Evolutionary conservation across 2,113 vertebrate genomes (phyloP), one percentile per base, ranked within the genome.

Genomic region (Eptesicus fuscus): DNA sequence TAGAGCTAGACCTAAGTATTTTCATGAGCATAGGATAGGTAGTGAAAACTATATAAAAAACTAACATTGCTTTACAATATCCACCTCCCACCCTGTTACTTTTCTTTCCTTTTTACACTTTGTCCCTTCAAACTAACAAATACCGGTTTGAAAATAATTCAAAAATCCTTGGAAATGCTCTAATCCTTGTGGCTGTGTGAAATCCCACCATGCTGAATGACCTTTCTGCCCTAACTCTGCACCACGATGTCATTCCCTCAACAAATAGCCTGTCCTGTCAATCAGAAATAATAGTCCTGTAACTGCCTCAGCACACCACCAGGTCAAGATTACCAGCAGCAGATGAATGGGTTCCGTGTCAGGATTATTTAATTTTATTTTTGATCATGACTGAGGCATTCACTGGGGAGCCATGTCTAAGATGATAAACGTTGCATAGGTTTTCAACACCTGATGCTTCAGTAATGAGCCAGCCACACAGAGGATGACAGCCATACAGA

Each of bases 261-360:
- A 89, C 92, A 95, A 97, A 91, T 85, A 97, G 87, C 88, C 25
- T 47, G 83, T 95, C 96, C 91, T 69, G 83, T 95, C 95, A 96
- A 32, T 96, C 96, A 92, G 84, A 94, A 94, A 97, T 89, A 95
- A 91, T 84, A 86, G 83, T n/a, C 83, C 51, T 9, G 47, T 23
- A 90, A 77, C 25, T 42, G 83, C 40, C 80, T 59, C 16, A 22
- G 83, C 51, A 30, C 56, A 44, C 37, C 2, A 61, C 78, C 85
- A 85, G 77, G 83, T 76, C 91, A 89, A 83, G 59, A 86, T 49
- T 44, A 76, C 74, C 65, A 92, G 89, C 4, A 35, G 5, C 71
- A 87, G 44, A 65, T 22, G 47, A 94, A 93, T 69, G 67, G 83
- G 91, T 93, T 94, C 37, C 30, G 0, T 76, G 83, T 95, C 88